These are phyloP conservation scores for Gambusia holbrooki DNA, from an alignment of 2,113 vertebrate species.

Conservation along the genomic window DNA sequence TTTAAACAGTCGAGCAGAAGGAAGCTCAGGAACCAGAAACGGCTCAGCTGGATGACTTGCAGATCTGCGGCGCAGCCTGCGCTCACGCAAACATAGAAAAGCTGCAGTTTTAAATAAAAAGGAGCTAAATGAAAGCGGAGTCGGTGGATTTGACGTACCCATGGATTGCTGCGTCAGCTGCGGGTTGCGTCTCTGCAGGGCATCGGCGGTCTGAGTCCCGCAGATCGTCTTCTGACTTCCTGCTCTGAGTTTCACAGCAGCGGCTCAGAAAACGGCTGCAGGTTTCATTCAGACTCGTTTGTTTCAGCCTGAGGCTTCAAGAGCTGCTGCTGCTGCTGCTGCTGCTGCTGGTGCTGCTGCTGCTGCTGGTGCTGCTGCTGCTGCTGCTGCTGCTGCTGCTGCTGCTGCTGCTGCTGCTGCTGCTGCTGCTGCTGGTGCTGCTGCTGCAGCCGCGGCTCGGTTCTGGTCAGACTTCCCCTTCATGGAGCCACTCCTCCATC, in stretches of 20 bases:
- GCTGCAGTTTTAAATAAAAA: not conserved
- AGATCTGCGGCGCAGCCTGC: not conserved
- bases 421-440: too few relatives aligned
- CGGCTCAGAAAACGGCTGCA: too few relatives aligned
- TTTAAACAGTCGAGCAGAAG: not conserved
- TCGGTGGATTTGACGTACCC: constrained; percentile 49
- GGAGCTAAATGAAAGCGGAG: not conserved
- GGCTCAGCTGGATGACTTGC: constrained; percentile 2
- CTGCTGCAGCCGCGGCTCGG: constrained; percentile 2
- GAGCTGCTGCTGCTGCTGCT: too few relatives aligned
- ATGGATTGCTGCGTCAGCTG: constrained; percentile 56
- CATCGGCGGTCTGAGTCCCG: constrained; percentile 46
- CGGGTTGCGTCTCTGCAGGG: constrained; percentile 38
- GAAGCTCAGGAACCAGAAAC: not conserved
- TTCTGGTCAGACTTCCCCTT: constrained; percentile 50
- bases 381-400: too few relatives aligned
- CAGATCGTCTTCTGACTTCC: constrained; percentile 60
- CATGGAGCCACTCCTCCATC: constrained; percentile 18
- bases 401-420: too few relatives aligned
- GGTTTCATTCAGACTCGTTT: not conserved
- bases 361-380: not conserved
- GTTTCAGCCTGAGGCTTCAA: not conserved
- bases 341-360: not conserved
- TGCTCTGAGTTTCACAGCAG: constrained; percentile 12
- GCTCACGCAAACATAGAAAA: not conserved